Base-by-base conservation (phyloP, 64 coral and sea anemone species). In the Montipora capricornis region DNA sequence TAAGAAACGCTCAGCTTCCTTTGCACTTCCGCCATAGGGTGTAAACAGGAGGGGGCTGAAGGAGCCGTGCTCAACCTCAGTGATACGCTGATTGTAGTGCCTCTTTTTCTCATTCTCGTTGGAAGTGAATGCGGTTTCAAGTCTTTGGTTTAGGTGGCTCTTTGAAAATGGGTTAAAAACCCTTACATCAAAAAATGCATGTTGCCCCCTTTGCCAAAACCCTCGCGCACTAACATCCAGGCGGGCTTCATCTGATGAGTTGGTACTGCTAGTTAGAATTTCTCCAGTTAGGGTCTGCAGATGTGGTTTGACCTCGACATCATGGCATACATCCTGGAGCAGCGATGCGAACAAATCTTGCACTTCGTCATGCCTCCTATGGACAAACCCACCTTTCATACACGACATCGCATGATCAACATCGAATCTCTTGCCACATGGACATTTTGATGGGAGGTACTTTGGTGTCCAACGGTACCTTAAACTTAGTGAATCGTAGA, bases 181-280 rank as follows among this genome's bases (percentile, higher is more conserved):
- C 82, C 80, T 86, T 8, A 95, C 93, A 91, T 95, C 94, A 74
- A 91, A 88, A 74, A 95, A 91, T 95, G 89, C 75, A 81, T 74
- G 89, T 91, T 95, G 89, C 77, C 82, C 66, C 82, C 64, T 91
- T 91, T 95, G 88, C 93, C 88, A 95, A 84, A 90, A 95, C 45
- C 94, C 60, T 49, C 90, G 29, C 12, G 52, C 80, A 76, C 90
- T 92, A 20, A 92, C 90, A 75, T 83, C 79, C 22, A 91, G 55
- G 55, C 74, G 17, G 37, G 81, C 88, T 74, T 95, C 88, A 68
- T 85, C 64, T 6, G 76, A 82, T 13, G 85, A 66, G 68, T 89
- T 94, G 62, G 68, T 37, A 89, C 48, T 89, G 53, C 78, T 47
- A 20, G 15, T 51, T 51, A 94, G 44, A 58, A 71, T 66, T 94